Conservation (phyloP, 2,113 vertebrate species). For the Petroica traversi region DNA sequence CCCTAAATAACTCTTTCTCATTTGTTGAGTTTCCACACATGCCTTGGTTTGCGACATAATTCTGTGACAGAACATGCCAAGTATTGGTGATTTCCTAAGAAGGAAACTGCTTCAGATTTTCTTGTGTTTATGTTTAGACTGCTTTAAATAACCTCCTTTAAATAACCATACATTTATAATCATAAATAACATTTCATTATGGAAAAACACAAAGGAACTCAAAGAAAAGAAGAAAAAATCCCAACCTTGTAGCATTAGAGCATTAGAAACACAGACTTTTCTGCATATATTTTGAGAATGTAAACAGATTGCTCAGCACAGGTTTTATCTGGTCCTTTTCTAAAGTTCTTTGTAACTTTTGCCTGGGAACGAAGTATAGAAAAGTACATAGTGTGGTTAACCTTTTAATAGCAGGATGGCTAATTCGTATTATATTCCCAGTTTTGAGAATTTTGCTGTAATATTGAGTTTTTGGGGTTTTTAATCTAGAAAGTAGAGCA, state of each 20-base stretch:
- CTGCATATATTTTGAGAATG: background rate
- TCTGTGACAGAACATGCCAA: accelerated
- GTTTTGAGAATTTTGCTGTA: background rate
- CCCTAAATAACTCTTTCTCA: background rate
- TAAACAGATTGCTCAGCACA: background rate
- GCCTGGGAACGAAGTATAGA: background rate
- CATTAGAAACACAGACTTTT: background rate
- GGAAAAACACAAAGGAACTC: background rate
- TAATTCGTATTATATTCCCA: background rate
- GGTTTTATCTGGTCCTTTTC: background rate
- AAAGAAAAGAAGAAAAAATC: background rate
- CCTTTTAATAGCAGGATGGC: background rate
- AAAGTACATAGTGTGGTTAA: accelerated
- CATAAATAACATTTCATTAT: too few species aligned
- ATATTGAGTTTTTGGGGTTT: background rate
- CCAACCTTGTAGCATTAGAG: background rate
- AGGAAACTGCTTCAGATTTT: background rate
- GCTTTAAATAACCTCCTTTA: background rate
- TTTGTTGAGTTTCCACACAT: background rate
- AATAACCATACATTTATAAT: too few species aligned
- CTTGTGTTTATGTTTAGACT: background rate
- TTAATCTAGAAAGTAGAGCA: background rate
- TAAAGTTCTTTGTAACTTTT: background rate
- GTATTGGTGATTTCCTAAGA: background rate
- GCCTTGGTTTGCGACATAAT: background rate